phyloP scores from a whole-genome alignment of 2,888 invertebrate species.

The Perizoma affinitatum region DNA sequence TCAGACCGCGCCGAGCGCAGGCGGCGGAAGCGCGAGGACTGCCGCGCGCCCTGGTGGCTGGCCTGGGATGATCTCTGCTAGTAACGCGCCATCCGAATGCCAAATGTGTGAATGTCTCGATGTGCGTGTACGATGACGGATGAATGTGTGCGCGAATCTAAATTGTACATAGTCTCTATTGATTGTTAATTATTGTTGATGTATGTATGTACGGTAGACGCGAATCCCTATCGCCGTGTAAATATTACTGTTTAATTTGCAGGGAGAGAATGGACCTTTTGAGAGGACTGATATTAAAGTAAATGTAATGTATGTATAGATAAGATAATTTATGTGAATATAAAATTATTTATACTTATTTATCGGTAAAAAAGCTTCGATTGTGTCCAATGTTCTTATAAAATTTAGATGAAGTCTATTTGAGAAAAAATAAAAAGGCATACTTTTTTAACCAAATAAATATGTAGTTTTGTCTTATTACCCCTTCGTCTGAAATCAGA shows the following conservation, averaged over 20 bases:
- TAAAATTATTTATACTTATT: slow-evolving; percentile 85
- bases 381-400: slow-evolving; percentile 85
- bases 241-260: slow-evolving; percentile 83
- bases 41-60: slow-evolving; percentile 79
- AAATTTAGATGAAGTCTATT: slow-evolving; percentile 84
- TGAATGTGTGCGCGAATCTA: slow-evolving; percentile 73
- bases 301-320: slow-evolving; percentile 84
- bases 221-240: slow-evolving; percentile 84
- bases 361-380: slow-evolving; percentile 84
- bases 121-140: slow-evolving; percentile 68
- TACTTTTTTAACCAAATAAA: slow-evolving; percentile 83
- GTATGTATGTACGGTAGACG: slow-evolving; percentile 83
- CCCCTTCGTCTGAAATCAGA: slow-evolving; percentile 4
- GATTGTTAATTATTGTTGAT: slow-evolving; percentile 83
- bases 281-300: slow-evolving; percentile 84
- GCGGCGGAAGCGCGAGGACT: slow-evolving; percentile 87
- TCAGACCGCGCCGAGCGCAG: slow-evolving; percentile 88
- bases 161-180: slow-evolving; percentile 84
- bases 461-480: slow-evolving; percentile 54
- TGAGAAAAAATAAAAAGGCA: slow-evolving; percentile 83
- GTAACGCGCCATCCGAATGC: slow-evolving; percentile 80
- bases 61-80: slow-evolving; percentile 76
- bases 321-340: slow-evolving; percentile 84
- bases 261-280: slow-evolving; percentile 84
- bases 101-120: slow-evolving; percentile 77